These are phyloP conservation scores for Laspeyria flexula DNA, from an alignment of 2,888 invertebrate genomes.

Conservation along the genomic window DNA sequence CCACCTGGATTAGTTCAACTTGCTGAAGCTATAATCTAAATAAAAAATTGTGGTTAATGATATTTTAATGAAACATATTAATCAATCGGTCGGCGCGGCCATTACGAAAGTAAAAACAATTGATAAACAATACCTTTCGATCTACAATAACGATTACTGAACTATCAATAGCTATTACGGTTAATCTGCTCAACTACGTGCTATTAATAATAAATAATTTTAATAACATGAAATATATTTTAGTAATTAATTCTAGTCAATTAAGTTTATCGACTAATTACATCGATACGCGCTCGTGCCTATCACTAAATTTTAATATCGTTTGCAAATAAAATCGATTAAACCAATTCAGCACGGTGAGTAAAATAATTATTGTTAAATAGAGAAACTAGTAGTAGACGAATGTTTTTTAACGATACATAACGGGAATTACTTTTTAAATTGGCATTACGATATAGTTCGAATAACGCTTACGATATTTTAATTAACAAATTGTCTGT, in stretches of 20 bases:
- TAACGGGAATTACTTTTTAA: constrained; percentile 42
- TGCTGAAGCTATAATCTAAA: too few relatives aligned
- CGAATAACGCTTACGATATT: constrained; percentile 32
- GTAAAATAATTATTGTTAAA: constrained; percentile 60
- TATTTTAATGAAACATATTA: constrained; percentile 47
- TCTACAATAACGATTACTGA: constrained; percentile 20
- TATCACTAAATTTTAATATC: constrained; percentile 53
- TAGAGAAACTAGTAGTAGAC: constrained; percentile 56
- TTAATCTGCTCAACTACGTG: constrained; percentile 27
- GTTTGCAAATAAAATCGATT: constrained; percentile 67
- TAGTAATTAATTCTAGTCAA: constrained; percentile 35
- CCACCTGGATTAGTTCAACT: constrained; percentile 29
- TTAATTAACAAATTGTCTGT: constrained; percentile 39
- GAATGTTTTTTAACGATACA: constrained; percentile 24
- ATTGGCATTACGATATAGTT: constrained; percentile 32
- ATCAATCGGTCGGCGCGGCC: constrained; percentile 29
- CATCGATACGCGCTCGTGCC: constrained; percentile 38
- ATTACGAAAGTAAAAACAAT: constrained; percentile 35
- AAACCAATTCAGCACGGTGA: constrained; percentile 64
- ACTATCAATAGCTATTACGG: constrained; percentile 30
- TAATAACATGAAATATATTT: constrained; percentile 25
- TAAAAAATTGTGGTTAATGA: too few relatives aligned
- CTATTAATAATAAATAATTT: constrained; percentile 31
- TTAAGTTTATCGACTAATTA: constrained; percentile 46
- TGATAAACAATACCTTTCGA: constrained; percentile 35